Base-by-base conservation (phyloP, 2,888 invertebrate species). In the Pandemis cinnamomeana region DNA sequence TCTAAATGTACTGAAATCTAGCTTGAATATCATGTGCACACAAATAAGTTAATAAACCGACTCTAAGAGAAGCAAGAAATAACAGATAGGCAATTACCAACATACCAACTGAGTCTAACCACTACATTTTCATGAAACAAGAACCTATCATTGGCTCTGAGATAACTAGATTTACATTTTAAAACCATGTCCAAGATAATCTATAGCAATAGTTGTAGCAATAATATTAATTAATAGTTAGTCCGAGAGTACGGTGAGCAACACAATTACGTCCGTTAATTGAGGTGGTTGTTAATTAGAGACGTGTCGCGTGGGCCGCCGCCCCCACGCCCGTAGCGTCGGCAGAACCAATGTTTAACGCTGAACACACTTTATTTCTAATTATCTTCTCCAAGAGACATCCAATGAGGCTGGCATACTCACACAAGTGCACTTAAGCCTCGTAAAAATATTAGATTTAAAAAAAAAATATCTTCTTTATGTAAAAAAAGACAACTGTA, bases 231-330 rank as follows among this genome's bases (percentile, higher is more conserved):
- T 72, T 55, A 72, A 68, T 66, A 71, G 66, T 36, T n/a, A 15
- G 60, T 60, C 44, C 42, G 7, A 4, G 64, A 76, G 86, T 86
- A 87, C 82, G 77, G 86, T 83, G 83, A 78, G 86, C 85, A 83
- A 83, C 80, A 86, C 84, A 86, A 88, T 87, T 85, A 79, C 78
- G 79, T 78, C 77, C 83, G 87, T 91, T 91, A 92, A 91, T 91
- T 91, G 91, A 82, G 84, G 81, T 77, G 78, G 79, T 81, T 82
- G 85, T 91, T 92, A 92, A 92, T 92, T 92, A 91, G 89, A 81
- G 87, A 86, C 84, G 85, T 90, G 91, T 91, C 91, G 90, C 87
- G 89, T 87, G 89, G 89, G 89, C 88, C 81, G 77, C 79, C 80
- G 89, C 88, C 89, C 87, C 87, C 87, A 87, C 85, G 88, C 77